Percentiles rank a stretch among this genome's conserved stretches.
phyloP scores from a whole-genome alignment of 2,113 vertebrate genomes.

The Upupa epops region DNA sequence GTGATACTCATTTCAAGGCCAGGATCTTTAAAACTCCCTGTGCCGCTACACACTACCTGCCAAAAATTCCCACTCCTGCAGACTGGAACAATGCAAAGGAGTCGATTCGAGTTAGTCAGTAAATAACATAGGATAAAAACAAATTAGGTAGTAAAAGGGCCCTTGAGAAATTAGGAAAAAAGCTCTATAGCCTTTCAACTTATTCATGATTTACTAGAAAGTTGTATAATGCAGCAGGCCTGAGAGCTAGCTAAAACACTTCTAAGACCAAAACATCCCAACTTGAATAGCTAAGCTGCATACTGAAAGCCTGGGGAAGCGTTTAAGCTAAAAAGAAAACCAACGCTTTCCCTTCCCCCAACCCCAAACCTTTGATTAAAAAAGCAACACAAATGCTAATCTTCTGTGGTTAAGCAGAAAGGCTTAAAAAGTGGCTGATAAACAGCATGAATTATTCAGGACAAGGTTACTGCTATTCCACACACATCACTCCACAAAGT shows the following conservation, averaged over 20 bases:
- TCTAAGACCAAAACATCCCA: conserved; percentile 3
- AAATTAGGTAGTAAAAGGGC: conserved; percentile 69
- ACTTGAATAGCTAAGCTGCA: conserved; percentile 30
- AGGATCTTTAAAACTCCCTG: conserved; percentile 30
- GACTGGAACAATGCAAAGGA: conserved; percentile 50
- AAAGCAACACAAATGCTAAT: conserved; percentile 67
- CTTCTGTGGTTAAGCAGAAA: conserved; percentile 68
- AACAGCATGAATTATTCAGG: conserved; percentile 77
- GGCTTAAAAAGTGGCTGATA: conserved; percentile 64
- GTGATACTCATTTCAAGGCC: conserved; percentile 33
- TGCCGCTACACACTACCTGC: conserved; percentile 55
- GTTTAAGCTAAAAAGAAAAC: conserved; percentile 62
- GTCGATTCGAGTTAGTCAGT: conserved; percentile 64
- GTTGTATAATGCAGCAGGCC: conserved; percentile 21
- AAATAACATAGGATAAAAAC: conserved; percentile 74
- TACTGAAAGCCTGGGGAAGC: conserved; percentile 50
- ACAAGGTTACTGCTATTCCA: conserved; percentile 45
- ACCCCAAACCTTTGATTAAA: conserved; percentile 62
- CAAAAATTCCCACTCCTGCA: conserved; percentile 34
- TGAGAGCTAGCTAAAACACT: conserved; percentile 46
- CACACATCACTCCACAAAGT: conserved; percentile 18
- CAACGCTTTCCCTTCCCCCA: neutral
- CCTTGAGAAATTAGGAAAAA: conserved; percentile 71
- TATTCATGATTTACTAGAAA: conserved; percentile 60
- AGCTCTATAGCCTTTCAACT: conserved; percentile 56